These are phyloP conservation scores for Mesocentrotus franciscanus DNA, from an alignment of 53 echinoderm and acorn worm genomes.

Conservation along the genomic window DNA sequence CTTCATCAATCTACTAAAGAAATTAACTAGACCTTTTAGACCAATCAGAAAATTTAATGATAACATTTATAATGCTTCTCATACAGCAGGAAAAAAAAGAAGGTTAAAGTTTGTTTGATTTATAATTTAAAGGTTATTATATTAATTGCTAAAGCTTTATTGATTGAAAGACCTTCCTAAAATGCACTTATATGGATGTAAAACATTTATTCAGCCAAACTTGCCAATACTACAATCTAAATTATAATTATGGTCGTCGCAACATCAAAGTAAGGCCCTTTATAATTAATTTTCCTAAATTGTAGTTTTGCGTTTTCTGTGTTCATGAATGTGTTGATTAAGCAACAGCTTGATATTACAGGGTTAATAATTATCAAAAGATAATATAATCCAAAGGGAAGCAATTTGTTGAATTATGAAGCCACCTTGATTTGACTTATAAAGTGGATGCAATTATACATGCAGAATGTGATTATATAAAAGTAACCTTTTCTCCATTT, in stretches of 20 bases:
- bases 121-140: not conserved
- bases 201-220: not conserved
- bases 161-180: not conserved
- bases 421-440: not conserved
- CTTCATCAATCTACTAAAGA: too few relatives aligned
- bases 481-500: not conserved
- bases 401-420: not conserved
- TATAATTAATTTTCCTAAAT: not conserved
- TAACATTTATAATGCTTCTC: not conserved
- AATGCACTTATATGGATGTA: not conserved
- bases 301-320: not conserved
- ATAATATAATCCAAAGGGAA: not conserved
- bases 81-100: not conserved
- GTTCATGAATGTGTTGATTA: not conserved
- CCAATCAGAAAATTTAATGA: not conserved
- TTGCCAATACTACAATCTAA: not conserved
- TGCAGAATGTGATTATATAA: not conserved
- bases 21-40: not conserved
- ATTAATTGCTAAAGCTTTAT: not conserved
- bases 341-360: not conserved
- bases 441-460: not conserved
- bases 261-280: not conserved
- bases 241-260: not conserved
- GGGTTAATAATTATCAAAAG: not conserved
- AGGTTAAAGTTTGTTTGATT: not conserved